phyloP scores from a whole-genome alignment of 2,888 invertebrate species.

The Rhagonycha fulva region DNA sequence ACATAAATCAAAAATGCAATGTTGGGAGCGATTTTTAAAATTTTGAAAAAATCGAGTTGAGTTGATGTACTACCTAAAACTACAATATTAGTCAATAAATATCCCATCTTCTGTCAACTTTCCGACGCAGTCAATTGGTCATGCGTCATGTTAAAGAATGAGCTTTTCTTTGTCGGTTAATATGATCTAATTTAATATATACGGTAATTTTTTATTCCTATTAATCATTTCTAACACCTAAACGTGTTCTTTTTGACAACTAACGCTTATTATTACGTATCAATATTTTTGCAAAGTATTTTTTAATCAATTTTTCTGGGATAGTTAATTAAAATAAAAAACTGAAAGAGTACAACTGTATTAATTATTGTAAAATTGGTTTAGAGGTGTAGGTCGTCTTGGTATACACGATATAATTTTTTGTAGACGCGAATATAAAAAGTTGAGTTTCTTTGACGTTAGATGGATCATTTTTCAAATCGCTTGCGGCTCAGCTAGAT shows the following conservation, averaged over 20 bases:
- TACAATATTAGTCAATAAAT: constrained; percentile 29
- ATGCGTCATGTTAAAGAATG: constrained; percentile 38
- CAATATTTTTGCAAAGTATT: background rate
- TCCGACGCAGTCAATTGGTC: constrained; percentile 37
- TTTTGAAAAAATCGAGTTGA: constrained; percentile 16
- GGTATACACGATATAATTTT: constrained; percentile 23
- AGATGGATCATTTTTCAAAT: constrained; percentile 57
- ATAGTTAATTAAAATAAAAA: background rate
- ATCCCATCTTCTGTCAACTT: constrained; percentile 35
- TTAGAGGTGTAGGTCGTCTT: constrained; percentile 17
- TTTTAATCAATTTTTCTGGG: background rate
- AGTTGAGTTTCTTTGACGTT: constrained; percentile 48
- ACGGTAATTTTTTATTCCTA: constrained; percentile 26
- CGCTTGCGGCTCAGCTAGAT: constrained; percentile 52
- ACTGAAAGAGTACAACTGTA: background rate
- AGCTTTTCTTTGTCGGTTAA: constrained; percentile 37
- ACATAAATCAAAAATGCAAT: background rate
- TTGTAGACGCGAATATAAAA: constrained; percentile 38
- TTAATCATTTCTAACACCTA: constrained; percentile 29
- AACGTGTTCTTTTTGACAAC: background rate
- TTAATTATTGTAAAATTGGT: constrained; percentile 5
- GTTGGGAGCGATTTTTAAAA: background rate
- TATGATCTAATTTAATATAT: constrained; percentile 37
- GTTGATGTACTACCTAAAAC: constrained; percentile 13
- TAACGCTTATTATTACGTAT: background rate